These are phyloP conservation scores for Daboia siamensis DNA, from an alignment of 2,113 vertebrate genomes.

Conservation along the genomic window DNA sequence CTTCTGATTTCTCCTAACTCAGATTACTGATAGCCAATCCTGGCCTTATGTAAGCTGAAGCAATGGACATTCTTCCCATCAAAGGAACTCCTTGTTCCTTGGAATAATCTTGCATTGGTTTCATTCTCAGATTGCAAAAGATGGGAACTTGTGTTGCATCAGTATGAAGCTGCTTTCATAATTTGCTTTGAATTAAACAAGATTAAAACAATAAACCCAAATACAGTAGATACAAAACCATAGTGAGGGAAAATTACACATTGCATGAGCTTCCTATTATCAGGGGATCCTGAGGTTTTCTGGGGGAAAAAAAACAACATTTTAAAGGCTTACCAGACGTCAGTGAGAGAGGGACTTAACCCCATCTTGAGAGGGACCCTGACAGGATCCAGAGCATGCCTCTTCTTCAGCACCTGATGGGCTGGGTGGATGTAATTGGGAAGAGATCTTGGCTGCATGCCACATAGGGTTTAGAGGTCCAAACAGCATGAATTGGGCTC, in stretches of 20 bases:
- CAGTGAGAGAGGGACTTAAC: background rate
- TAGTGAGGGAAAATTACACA: background rate
- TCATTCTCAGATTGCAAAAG: background rate
- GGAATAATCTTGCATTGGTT: background rate
- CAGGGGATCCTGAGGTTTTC: background rate
- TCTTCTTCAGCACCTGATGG: background rate
- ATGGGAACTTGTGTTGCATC: background rate
- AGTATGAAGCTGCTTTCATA: background rate
- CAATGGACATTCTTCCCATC: background rate
- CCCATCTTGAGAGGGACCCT: background rate
- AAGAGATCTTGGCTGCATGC: background rate
- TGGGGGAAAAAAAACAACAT: background rate
- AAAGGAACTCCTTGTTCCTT: background rate
- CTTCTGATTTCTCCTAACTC: background rate
- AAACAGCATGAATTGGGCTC: background rate
- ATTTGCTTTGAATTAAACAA: background rate
- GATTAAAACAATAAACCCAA: background rate
- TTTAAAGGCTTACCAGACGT: background rate
- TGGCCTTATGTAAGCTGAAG: background rate
- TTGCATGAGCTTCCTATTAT: background rate
- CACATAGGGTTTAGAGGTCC: background rate
- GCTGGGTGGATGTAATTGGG: background rate
- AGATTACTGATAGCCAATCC: background rate
- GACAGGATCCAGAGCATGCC: background rate
- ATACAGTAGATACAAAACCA: background rate